Evolutionary conservation across 2,113 vertebrate genomes (phyloP), one percentile per base, ranked within the genome.

Genomic region (Dasypus novemcinctus): DNA sequence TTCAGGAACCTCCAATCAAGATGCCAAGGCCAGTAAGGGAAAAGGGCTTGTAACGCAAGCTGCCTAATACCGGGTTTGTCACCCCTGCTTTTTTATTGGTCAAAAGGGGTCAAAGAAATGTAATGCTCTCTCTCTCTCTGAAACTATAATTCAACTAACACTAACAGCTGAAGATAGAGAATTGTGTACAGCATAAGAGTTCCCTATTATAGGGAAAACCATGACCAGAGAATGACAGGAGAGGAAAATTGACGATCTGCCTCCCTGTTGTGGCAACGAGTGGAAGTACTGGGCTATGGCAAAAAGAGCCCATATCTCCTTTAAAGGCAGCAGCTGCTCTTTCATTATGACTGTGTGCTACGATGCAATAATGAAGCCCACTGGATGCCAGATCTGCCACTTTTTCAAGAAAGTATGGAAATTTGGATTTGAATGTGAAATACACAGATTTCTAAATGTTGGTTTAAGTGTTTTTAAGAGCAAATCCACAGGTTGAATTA

Each of bases 391-490:
- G 7, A 33, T 57, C 57, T 71, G 41, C 7, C 38, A 17, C 31
- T 85, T 69, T 33, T 61, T 74, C 23, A 17, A 69, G 54, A 95
- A 87, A 91, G 82, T 27, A 71, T 38, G 5, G 57, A 84, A 84
- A 66, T 27, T 8, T 81, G 84, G 41, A 71, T 29, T 61, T 69
- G 63, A 38, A 38, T 76, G 43, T 59, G 46, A 91, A 90, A 91
- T 80, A 64, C 75, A 23, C 33, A 94, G 57, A 64, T 52, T 57
- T 93, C 57, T 75, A 84, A 36, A 91, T 63, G 1, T 74, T 85
- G 59, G 13, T 75, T 82, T 74, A 92, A 85, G 36, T 90, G 81
- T 52, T 74, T 94, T 88, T 64, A 89, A 95, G 75, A 85, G 38
- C n/a, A 54, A 12, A 96, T 52, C 52, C 41, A 66, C 4, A 68